Conservation (phyloP, 2,797 vertebrate genomes). For the Enteromius afrohamiltoni region DNA sequence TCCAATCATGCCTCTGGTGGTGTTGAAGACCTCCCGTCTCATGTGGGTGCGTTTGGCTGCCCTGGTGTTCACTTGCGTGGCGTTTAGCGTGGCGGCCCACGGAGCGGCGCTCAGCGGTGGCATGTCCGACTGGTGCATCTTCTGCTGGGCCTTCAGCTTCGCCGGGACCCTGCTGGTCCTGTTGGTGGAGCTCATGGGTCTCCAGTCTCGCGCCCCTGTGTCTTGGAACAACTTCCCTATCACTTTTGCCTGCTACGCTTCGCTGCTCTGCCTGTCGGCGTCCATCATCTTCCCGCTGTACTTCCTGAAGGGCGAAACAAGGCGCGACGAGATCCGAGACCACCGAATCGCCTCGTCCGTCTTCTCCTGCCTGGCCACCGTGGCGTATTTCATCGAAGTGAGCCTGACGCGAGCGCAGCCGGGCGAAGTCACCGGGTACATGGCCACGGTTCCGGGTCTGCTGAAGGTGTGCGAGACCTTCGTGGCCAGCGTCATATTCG, state of each 20-base stretch:
- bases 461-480: constrained; percentile 90
- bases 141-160: constrained; percentile 91
- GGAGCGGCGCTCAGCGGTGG: accelerated
- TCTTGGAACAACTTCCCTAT: constrained; percentile 92
- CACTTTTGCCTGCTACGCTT: constrained; percentile 83
- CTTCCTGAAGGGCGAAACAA: constrained; percentile 56
- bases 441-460: constrained; percentile 87
- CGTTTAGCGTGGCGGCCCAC: constrained; percentile 80
- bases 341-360: constrained; percentile 77
- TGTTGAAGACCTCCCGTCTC: constrained; percentile 73
- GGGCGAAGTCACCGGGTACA: constrained; percentile 87
- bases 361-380: constrained; percentile 84
- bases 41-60: constrained; percentile 81
- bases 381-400: constrained; percentile 85
- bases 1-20: constrained; percentile 71
- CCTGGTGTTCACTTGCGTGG: constrained; percentile 80
- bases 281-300: constrained; percentile 84
- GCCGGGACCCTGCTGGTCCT: constrained; percentile 82
- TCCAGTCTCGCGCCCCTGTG: constrained; percentile 79
- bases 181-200: constrained; percentile 78
- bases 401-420: constrained; percentile 82
- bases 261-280: constrained; percentile 85
- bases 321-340: accelerated
- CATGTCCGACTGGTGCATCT: constrained; percentile 84
- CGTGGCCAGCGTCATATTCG: constrained; percentile 87